Conservation (phyloP, 1,140 invertebrate genomes). For the Brachionus koreanus region DNA sequence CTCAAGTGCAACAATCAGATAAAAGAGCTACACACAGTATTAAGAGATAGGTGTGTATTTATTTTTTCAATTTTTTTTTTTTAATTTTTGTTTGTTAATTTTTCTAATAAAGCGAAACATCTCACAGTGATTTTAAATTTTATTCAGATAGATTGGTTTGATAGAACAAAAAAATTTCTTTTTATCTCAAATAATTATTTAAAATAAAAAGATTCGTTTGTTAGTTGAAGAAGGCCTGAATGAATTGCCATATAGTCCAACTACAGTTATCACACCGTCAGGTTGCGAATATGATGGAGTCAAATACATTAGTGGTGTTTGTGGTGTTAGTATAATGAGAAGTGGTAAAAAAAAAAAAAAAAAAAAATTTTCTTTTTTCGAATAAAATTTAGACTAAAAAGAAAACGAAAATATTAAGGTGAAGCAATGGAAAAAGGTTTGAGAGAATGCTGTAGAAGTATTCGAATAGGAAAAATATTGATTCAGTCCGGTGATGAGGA, state of each 20-base stretch:
- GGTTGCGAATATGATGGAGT: constrained; percentile 67
- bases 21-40: constrained; percentile 39
- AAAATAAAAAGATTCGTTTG: constrained; percentile 69
- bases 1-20: constrained; percentile 40
- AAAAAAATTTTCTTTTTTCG: neutral
- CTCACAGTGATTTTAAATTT: constrained; percentile 93
- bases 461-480: constrained; percentile 81
- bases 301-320: constrained; percentile 89
- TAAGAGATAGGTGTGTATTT: constrained; percentile 12
- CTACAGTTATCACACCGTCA: constrained; percentile 84
- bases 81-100: constrained; percentile 51
- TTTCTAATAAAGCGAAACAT: constrained; percentile 71
- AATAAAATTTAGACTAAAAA: neutral
- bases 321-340: constrained; percentile 93
- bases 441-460: constrained; percentile 91
- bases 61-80: neutral
- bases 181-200: neutral
- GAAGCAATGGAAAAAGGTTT: constrained; percentile 97
- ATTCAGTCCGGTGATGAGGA: constrained; percentile 87
- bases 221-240: constrained; percentile 98
- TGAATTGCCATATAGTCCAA: constrained; percentile 85
- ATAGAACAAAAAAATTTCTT: constrained; percentile 50
- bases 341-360: constrained; percentile 60
- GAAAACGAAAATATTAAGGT: constrained; percentile 56
- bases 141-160: constrained; percentile 81